Base-by-base conservation (phyloP, 2,888 invertebrate genomes). In the Lochmaea crataegi region DNA sequence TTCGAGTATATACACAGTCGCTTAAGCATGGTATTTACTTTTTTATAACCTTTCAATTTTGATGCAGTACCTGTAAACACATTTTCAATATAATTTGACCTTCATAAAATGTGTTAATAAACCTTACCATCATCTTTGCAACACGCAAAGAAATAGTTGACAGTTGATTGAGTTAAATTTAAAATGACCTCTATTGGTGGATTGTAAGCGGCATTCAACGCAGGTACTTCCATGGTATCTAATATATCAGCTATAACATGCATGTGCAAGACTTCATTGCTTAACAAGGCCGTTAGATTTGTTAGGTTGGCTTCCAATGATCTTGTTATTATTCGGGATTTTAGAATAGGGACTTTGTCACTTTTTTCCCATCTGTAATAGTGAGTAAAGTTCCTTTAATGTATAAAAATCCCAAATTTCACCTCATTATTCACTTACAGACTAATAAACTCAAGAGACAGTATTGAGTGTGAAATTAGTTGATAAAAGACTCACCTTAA, bases 111-210 rank as follows among this genome's bases (percentile, higher is more conserved):
- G 22, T 64, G 73, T 26, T 71, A n/a, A 70, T 42, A n/a, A 41
- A 6, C 9, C 56, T 84, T 86, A 92, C 94, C 92, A 85, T 88
- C 86, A 80, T 93, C 90, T 69, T 90, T 90, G 73, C 94, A 88
- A 80, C 93, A 93, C 72, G 92, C 88, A 84, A 94, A 95, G 85
- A 94, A 95, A 83, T 94, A 95, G 80, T 92, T 91, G 4, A 94
- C 92, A 7, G 91, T 90, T 0, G 93, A 90, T 77, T 92, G 90
- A 0, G 94, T 91, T 16, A 94, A 87, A 85, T 92, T 94, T 22
- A 94, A 85, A 16, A 91, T 88, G 1, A 91, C 90, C 80, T 93
- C 91, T 1, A 93, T 90, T 56, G 91, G 90, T 12, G 91, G 88
- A 16, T 90, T 89, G 51, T 89, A 85, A 22, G 81, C 76, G 6